phyloP scores from a whole-genome alignment of 2,113 vertebrate species.

The Ceratotherium simum region DNA sequence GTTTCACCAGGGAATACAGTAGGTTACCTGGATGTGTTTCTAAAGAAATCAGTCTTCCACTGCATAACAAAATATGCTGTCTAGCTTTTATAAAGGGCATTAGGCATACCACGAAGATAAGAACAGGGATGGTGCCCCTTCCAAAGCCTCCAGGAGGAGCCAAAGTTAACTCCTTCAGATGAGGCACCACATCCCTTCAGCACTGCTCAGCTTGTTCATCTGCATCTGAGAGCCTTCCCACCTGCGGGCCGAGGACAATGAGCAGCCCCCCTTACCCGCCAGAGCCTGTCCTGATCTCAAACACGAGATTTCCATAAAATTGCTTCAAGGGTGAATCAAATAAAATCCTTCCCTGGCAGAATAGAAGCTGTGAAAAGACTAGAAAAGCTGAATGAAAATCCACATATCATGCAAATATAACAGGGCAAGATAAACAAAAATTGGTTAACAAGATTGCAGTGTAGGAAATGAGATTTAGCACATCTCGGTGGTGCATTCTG shows the following conservation, averaged over 20 bases:
- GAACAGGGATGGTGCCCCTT: neutral
- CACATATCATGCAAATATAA: neutral
- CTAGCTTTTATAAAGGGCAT: neutral
- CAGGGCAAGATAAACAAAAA: neutral
- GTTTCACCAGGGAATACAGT: neutral
- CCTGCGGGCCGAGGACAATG: neutral
- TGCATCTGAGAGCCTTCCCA: neutral
- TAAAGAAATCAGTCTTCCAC: neutral
- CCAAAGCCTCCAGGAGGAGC: neutral
- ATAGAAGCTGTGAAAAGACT: neutral
- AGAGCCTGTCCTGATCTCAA: neutral
- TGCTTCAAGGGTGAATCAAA: neutral
- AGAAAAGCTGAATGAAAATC: conserved; percentile 37
- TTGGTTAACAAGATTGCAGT: neutral
- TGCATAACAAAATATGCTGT: neutral
- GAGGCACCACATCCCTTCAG: neutral
- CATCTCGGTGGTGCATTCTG: neutral
- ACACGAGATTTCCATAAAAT: conserved; percentile 36
- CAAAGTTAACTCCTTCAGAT: neutral
- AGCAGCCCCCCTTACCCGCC: neutral
- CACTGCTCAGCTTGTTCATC: neutral
- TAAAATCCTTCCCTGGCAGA: conserved; percentile 24
- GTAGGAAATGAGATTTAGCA: neutral
- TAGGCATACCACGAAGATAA: neutral
- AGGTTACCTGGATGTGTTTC: neutral